Evolutionary conservation across 2,797 vertebrate species (phyloP).

Genomic region (Acridotheres tristis): DNA sequence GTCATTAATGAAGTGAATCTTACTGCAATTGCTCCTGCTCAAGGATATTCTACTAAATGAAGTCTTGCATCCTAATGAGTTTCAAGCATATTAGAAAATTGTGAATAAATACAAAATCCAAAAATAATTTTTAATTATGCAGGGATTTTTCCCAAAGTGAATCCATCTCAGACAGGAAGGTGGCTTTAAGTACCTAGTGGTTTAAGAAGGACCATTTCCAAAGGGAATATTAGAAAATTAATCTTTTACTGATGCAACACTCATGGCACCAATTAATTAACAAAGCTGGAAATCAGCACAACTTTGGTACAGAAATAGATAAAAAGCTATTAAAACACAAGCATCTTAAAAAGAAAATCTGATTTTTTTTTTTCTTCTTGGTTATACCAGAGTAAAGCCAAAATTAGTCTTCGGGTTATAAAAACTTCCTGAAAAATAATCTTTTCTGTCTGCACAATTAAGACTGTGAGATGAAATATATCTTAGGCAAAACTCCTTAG

Average conservation of each 20-base stretch:
- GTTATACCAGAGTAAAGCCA: not conserved
- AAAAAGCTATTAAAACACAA: not conserved
- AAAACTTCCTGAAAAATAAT: not conserved
- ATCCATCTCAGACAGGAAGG: not conserved
- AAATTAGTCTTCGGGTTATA: not conserved
- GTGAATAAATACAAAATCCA: slow-evolving; percentile 19
- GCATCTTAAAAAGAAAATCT: not conserved
- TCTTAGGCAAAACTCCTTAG: not conserved
- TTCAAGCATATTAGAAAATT: not conserved
- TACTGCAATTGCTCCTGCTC: not conserved
- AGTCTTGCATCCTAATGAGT: not conserved
- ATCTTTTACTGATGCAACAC: not conserved
- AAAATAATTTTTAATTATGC: slow-evolving; percentile 19
- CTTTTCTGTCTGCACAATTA: not conserved
- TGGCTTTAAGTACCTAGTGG: slow-evolving; percentile 5
- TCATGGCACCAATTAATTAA: slow-evolving; percentile 25
- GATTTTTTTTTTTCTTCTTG: not conserved
- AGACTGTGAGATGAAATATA: not conserved
- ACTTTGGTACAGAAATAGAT: slow-evolving; percentile 9
- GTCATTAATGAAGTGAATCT: slow-evolving; percentile 1
- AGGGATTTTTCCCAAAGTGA: not conserved
- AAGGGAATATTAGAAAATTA: slow-evolving; percentile 4
- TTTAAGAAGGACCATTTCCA: not conserved
- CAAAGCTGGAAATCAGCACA: slow-evolving; percentile 1
- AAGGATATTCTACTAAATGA: slow-evolving; percentile 20